Base-by-base conservation (phyloP, 1,140 invertebrate genomes). In the Anastrepha ludens region DNA sequence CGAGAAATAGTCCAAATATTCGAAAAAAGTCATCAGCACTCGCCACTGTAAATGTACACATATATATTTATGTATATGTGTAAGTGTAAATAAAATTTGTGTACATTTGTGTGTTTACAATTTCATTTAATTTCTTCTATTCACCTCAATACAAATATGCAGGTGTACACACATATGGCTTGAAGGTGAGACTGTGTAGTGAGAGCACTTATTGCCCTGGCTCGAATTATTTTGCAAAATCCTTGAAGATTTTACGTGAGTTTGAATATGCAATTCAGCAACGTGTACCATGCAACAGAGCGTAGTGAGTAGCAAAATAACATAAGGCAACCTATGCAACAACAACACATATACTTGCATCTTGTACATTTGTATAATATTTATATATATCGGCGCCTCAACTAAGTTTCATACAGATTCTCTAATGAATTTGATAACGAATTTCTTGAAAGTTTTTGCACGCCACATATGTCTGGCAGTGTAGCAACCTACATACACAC, bases 371-470 rank as follows among this genome's bases (percentile, higher is more conserved):
- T 29, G 29, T 29, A 29, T 29, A 29, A 29, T 29, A 29, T 29
- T 29, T 29, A 29, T 29, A 29, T 29, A 1, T 29, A 29, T 67
- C 20, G 65, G 29, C 9, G 65, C 29, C 13, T 67, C 20, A 67
- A 20, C 65, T 67, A 8, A 67, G 65, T 67, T 67, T 67, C 39
- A 67, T 39, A 67, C 29, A 67, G 65, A 67, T 67, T 67, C 65
- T 67, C 65, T 67, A 67, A 67, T 67, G 65, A 67, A 67, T 67
- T 67, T 67, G 65, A 67, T 67, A 67, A 67, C 65, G 65, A 67
- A 67, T 39, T 67, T 67, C 65, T 67, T 11, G 20, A 39, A 67
- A 67, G 11, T 67, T 41, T 67, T 67, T 67, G 65, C 65, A 4
- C 13, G 65, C 29, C 13, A 67, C 20, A 20, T 67, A 29, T 58